phyloP scores from a whole-genome alignment of 2,888 invertebrate species.

The Drosophila melanosoma region DNA sequence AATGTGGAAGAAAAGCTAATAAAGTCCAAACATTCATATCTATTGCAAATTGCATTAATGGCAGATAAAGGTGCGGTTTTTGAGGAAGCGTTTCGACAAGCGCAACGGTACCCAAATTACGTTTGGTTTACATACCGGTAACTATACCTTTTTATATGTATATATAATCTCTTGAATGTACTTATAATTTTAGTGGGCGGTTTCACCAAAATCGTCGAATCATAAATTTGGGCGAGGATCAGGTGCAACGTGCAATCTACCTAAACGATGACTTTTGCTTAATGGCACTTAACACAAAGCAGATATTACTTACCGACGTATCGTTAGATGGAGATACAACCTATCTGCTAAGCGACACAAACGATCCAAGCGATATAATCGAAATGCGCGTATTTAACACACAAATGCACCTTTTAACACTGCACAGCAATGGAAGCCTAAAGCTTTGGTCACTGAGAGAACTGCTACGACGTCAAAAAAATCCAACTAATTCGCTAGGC shows the following conservation, averaged over 20 bases:
- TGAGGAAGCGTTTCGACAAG: constrained; percentile 82
- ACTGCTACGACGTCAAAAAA: constrained; percentile 19
- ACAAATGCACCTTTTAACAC: constrained; percentile 78
- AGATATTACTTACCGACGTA: constrained; percentile 80
- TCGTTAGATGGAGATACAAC: constrained; percentile 79
- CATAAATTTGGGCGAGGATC: constrained; percentile 71
- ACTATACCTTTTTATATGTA: constrained; percentile 19
- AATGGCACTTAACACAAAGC: constrained; percentile 74
- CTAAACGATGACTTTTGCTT: constrained; percentile 81
- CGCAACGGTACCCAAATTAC: constrained; percentile 68
- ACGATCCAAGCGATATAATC: constrained; percentile 57
- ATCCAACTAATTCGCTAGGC: constrained; percentile 16
- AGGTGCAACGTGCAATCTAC: constrained; percentile 74
- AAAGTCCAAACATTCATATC: constrained; percentile 77
- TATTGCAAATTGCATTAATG: constrained; percentile 83
- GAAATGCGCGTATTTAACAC: constrained; percentile 77
- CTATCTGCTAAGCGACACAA: constrained; percentile 66
- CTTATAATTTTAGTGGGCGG: constrained; percentile 71
- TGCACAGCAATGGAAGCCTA: constrained; percentile 80
- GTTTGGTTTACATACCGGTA: constrained; percentile 84
- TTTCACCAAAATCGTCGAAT: constrained; percentile 84
- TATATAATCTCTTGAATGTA: not conserved
- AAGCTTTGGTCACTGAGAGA: constrained; percentile 80
- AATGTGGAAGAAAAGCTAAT: constrained; percentile 83
- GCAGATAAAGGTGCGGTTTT: constrained; percentile 68